Evolutionary conservation across 2,113 vertebrate genomes (phyloP).

Genomic region (Oreocharis arfaki): DNA sequence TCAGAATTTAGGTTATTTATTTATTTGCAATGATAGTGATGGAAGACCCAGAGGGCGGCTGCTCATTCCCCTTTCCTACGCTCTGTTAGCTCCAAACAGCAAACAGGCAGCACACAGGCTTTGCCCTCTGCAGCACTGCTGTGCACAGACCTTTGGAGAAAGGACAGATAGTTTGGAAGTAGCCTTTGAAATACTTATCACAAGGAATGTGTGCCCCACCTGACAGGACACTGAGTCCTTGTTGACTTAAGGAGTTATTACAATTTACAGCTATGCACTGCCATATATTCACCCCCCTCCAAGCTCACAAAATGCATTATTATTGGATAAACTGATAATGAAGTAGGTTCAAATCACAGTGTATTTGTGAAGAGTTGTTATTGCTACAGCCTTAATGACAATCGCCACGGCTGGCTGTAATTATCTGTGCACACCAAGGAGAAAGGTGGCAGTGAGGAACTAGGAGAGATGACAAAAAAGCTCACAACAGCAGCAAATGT

Average conservation of each 20-base stretch:
- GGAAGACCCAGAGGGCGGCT: constrained; percentile 8
- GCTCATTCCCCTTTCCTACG: constrained; percentile 24
- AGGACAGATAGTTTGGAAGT: neutral
- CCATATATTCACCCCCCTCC: neutral
- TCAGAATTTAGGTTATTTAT: constrained; percentile 23
- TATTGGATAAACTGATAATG: neutral
- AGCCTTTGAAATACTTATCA: neutral
- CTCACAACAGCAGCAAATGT: neutral
- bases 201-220: neutral
- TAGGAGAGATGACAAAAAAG: constrained; percentile 1
- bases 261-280: neutral
- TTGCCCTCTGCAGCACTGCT: neutral
- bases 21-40: constrained; percentile 40
- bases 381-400: neutral
- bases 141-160: neutral
- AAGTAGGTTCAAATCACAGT: neutral
- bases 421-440: constrained; percentile 14
- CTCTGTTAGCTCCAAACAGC: neutral
- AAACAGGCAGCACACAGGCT: neutral
- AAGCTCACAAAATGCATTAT: neutral
- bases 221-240: neutral
- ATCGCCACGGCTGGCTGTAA: neutral
- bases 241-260: neutral
- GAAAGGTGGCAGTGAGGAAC: constrained; percentile 10
- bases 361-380: neutral